These are phyloP conservation scores for Odontocerum albicorne DNA, from an alignment of 2,888 invertebrate genomes.

Conservation along the genomic window DNA sequence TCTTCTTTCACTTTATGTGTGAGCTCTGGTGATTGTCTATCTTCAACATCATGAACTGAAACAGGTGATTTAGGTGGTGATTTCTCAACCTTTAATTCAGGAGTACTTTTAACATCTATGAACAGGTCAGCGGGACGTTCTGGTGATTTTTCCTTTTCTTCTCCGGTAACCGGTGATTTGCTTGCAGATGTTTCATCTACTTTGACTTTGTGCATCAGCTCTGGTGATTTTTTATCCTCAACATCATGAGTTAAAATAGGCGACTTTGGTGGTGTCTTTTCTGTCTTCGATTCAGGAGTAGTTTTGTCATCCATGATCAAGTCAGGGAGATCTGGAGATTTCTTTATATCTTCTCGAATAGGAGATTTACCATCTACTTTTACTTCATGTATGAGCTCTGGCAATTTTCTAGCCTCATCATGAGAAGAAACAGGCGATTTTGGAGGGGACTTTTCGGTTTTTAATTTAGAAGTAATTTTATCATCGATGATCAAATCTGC, in stretches of 20 bases:
- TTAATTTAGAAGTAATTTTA: neutral
- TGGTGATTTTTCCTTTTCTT: neutral
- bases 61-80: conserved; percentile 2
- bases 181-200: neutral
- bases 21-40: neutral
- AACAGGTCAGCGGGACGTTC: neutral
- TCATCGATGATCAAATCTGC: neutral
- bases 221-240: neutral
- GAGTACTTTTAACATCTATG: conserved; percentile 5
- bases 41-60: neutral
- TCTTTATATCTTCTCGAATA: neutral
- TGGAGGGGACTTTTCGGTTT: neutral
- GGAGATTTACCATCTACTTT: neutral
- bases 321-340: neutral
- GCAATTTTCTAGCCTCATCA: neutral
- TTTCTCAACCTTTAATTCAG: neutral
- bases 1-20: neutral
- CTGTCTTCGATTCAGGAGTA: neutral
- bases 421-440: neutral
- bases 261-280: neutral
- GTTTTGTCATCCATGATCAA: neutral
- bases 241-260: neutral
- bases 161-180: conserved; percentile 1
- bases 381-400: too few species aligned
- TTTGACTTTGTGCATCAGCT: neutral